Evolutionary conservation across 2,113 vertebrate species (phyloP), one percentile per base, ranked within the genome.

Genomic region (Reinhardtius hippoglossoides): DNA sequence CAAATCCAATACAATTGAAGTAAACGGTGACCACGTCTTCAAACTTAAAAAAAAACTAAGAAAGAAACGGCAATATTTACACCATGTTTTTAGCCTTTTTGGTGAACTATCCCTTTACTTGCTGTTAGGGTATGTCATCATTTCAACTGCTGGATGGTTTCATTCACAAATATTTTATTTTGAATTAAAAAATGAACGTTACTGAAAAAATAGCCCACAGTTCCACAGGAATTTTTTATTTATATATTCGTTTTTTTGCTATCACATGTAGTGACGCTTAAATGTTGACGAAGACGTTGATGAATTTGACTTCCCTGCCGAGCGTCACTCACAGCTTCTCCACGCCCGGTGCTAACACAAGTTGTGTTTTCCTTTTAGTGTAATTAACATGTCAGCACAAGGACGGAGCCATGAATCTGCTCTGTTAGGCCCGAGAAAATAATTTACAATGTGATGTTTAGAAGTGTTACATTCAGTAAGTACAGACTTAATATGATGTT

Each of bases 381-480:
- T 85, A 89, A 87, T 91, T 89, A 91, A 92, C 70, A 86, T 91
- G 90, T 92, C 89, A 81, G 74, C 91, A 78, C 83, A 59, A 57
- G 20, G 73, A 62, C 78, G 46, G 44, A 81, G 74, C 76, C 80
- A 91, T 94, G 84, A 88, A 92, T 93, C 91, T 87, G 14, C 42
- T 62, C 52, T 80, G 67, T 69, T 79, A 59, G 82, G 81, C 73
- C 59, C 62, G 1, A 12, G 4, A 72, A 61, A 73, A 59, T 56
- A n/a, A 81, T 71, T 79, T 62, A 63, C 70, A 82, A 74, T 87
- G 50, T 21, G 59, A 67, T 81, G 54, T 90, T 80, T 80, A 83
- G 83, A 63, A 81, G 88, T 84, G 72, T 80, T 50, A 62, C 81
- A 67, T 80, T 73, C 67, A 50, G 12, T 74, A 31, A 42, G 62